Base-by-base conservation (phyloP, 2,888 invertebrate species). In the Leptopilina myrica region DNA sequence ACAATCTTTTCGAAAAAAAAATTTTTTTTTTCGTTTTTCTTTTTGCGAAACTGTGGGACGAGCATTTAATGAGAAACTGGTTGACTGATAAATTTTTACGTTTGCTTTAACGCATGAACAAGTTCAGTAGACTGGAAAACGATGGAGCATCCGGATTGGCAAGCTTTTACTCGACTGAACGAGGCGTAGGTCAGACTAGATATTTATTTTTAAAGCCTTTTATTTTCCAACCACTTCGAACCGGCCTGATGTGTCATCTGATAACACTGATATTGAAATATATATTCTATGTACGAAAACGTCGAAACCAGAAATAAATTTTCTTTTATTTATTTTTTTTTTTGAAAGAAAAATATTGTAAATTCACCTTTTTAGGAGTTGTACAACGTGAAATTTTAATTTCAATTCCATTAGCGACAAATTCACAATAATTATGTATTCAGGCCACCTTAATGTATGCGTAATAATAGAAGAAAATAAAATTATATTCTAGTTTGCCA, bases 131-230 rank as follows among this genome's bases (percentile, higher is more conserved):
- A 62, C 15, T 62, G 62, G 62, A 62, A 15, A 15, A 62, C 62
- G 62, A 62, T 20, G 62, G 15, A 62, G 62, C 62, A 62, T 62
- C 62, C 62, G 62, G 62, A 62, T 62, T 62, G 62, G 62, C 62
- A 62, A 20, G 20, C 62, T 62, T 62, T 62, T 62, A 62, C 62
- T 62, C 62, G 15, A 62, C 62, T 15, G 5, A 20, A 62, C 62
- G 62, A 59, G 59, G 15, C 15, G 15, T 62, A 62, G 62, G 62
- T 62, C 62, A 62, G 62, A 62, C 62, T 62, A 62, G 15, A 62
- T 62, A 20, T 8, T 8, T 8, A 8, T 20, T 62, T 15, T 20
- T 20, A 62, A 20, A 62, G 62, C 62, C 20, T 62, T 62, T 43
- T 62, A 62, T 62, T 62, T 62, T 62, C 33, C 62, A 62, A 15